phyloP scores from a whole-genome alignment of 2,113 vertebrate genomes.

The Nothocercus nigrocapillus region DNA sequence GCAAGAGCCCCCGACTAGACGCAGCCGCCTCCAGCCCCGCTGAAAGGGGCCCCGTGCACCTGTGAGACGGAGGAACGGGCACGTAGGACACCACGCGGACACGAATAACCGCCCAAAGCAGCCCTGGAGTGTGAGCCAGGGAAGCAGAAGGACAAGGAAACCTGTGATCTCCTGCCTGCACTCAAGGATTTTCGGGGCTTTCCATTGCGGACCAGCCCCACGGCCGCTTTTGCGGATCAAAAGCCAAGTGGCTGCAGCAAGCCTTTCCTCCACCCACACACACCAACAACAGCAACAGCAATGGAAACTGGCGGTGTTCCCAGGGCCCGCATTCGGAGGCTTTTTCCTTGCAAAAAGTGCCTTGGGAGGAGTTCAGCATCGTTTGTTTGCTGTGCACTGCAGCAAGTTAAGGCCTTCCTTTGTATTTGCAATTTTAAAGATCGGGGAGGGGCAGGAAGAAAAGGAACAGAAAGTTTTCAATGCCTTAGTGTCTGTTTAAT shows the following conservation, averaged over 20 bases:
- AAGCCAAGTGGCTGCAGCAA: not conserved
- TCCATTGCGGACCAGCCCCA: not conserved
- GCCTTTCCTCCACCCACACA: not conserved
- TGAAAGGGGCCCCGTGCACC: accelerated
- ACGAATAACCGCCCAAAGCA: not conserved
- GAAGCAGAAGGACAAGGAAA: accelerated
- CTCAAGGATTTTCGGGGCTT: not conserved
- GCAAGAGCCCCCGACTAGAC: not conserved
- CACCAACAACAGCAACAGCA: not conserved
- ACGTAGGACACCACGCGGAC: not conserved
- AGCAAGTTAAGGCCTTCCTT: not conserved
- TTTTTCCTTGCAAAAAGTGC: not conserved
- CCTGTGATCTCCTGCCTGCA: not conserved
- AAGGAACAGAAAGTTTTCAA: not conserved
- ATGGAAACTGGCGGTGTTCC: not conserved
- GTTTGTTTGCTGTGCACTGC: not conserved
- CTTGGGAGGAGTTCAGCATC: not conserved
- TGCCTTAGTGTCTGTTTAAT: not conserved
- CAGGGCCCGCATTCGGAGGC: accelerated
- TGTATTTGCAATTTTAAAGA: not conserved
- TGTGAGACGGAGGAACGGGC: accelerated
- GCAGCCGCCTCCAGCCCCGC: accelerated
- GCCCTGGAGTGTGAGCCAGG: accelerated
- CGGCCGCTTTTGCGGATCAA: not conserved
- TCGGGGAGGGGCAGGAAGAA: conserved; percentile 26